These are phyloP conservation scores for Poeciliopsis retropinna DNA, from an alignment of 2,113 vertebrate species.

Conservation along the genomic window DNA sequence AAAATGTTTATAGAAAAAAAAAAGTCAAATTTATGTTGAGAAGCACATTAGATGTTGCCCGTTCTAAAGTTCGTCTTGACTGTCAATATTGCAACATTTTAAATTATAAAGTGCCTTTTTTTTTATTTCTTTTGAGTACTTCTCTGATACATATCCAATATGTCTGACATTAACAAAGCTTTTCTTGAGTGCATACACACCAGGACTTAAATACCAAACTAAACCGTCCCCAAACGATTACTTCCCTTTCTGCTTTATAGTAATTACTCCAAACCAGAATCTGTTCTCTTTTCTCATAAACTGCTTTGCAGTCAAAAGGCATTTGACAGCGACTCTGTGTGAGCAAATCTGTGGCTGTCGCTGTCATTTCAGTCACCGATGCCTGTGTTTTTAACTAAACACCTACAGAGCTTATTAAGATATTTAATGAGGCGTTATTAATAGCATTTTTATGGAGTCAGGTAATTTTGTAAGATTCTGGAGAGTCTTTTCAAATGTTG, in stretches of 20 bases:
- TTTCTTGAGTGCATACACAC: not conserved
- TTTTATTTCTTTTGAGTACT: too few relatives aligned
- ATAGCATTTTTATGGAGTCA: slow-evolving; percentile 29
- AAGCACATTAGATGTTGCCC: too few relatives aligned
- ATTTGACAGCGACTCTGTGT: slow-evolving; percentile 9
- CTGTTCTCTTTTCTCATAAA: not conserved
- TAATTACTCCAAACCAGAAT: slow-evolving; percentile 9
- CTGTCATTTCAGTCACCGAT: slow-evolving; percentile 23
- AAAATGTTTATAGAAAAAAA: too few relatives aligned
- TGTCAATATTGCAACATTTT: too few relatives aligned
- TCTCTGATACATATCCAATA: not conserved
- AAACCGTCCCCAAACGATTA: too few relatives aligned
- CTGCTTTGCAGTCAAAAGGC: not conserved
- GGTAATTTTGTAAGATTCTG: slow-evolving; percentile 9
- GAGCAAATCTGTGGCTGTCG: not conserved
- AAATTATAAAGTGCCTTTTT: too few relatives aligned
- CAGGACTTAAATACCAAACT: not conserved
- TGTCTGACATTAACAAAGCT: not conserved
- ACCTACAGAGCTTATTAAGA: slow-evolving; percentile 12
- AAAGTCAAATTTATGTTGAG: too few relatives aligned
- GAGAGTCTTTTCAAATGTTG: not conserved
- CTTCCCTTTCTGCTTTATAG: not conserved
- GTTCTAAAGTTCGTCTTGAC: too few relatives aligned
- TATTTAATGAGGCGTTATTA: slow-evolving; percentile 30
- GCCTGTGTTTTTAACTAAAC: slow-evolving; percentile 25